These are phyloP conservation scores for Bradypus variegatus DNA, from an alignment of 2,797 vertebrate genomes.

Conservation along the genomic window DNA sequence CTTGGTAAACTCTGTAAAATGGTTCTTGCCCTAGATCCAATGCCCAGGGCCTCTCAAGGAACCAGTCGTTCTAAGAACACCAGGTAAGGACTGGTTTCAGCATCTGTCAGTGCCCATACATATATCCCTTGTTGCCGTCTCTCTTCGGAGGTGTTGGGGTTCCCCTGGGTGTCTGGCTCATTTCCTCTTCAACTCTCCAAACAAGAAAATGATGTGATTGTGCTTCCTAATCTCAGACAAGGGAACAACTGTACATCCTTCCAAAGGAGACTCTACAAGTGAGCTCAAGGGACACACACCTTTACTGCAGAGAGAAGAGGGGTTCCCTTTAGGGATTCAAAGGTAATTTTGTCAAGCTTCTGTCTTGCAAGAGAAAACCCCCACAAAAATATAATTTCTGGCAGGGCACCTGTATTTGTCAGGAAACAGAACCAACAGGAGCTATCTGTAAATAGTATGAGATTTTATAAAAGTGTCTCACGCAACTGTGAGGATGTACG, in stretches of 20 bases:
- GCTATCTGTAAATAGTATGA: no score
- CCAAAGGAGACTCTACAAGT: neutral
- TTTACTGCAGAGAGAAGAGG: neutral
- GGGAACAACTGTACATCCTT: neutral
- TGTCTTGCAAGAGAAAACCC: neutral
- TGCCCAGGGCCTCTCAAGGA: neutral
- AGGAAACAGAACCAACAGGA: no score
- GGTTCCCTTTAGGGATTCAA: neutral
- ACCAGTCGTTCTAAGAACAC: neutral
- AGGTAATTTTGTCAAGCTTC: neutral
- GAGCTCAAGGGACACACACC: neutral
- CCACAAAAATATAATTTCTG: neutral
- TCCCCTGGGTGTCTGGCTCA: no score
- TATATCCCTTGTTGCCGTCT: neutral
- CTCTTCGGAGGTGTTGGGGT: neutral
- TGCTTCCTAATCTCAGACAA: neutral
- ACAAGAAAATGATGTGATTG: neutral
- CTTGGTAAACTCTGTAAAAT: neutral
- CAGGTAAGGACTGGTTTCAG: neutral
- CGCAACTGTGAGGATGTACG: no score
- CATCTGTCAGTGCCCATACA: neutral
- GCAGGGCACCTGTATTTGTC: no score
- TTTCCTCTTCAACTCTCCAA: neutral
- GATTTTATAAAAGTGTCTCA: no score
- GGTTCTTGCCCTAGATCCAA: neutral